These are phyloP conservation scores for Trichosurus vulpecula DNA, from an alignment of 2,797 vertebrate genomes.

Conservation along the genomic window DNA sequence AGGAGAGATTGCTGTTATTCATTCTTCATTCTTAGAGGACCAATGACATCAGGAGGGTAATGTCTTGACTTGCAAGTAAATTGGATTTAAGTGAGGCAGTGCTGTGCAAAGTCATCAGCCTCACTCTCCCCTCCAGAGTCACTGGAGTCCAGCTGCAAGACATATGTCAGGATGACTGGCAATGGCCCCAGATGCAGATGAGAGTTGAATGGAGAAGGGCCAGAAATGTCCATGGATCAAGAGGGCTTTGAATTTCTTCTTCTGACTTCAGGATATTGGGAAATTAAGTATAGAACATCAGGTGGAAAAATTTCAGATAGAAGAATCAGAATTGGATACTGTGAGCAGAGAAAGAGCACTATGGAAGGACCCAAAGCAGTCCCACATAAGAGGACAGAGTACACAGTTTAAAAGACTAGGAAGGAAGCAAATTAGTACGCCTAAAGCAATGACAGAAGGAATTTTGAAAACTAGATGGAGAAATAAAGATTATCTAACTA, in stretches of 20 bases:
- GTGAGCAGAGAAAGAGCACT: not conserved
- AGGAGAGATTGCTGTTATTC: not conserved
- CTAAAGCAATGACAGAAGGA: not conserved
- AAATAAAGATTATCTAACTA: not conserved
- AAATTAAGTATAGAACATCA: not conserved
- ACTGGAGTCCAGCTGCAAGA: not conserved
- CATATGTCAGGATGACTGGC: not conserved
- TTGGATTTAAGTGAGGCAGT: not conserved
- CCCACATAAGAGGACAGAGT: not conserved
- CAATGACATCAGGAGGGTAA: not conserved
- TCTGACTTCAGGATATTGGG: not conserved
- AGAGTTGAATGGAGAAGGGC: not conserved
- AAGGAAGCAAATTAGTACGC: not conserved
- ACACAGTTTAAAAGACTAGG: not conserved
- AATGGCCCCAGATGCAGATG: not conserved
- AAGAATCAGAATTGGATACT: not conserved
- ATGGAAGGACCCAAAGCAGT: not conserved
- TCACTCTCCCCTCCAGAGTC: not conserved
- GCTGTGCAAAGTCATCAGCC: not conserved
- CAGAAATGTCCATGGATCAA: not conserved
- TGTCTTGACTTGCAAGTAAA: too few species aligned
- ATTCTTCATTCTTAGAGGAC: not conserved
- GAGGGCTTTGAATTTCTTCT: not conserved
- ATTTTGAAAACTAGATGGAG: not conserved
- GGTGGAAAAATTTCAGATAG: not conserved